Conservation (phyloP, 1,140 invertebrate genomes). For the Ctenoplectra terminalis region DNA sequence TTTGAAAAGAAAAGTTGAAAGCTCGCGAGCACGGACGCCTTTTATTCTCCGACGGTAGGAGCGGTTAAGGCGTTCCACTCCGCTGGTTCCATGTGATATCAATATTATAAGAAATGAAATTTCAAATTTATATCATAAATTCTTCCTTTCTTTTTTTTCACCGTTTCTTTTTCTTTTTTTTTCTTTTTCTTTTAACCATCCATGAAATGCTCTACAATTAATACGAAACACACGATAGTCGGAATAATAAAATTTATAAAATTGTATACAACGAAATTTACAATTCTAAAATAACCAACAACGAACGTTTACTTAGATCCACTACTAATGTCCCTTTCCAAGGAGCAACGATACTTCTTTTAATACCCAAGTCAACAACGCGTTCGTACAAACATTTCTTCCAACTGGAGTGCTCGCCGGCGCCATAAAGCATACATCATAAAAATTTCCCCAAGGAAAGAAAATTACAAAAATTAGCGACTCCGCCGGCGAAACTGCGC, state of each 20-base stretch:
- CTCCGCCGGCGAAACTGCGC: not conserved
- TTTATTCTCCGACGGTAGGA: constrained; percentile 12
- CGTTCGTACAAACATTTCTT: not conserved
- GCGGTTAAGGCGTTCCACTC: constrained; percentile 6
- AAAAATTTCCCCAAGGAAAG: constrained; percentile 8
- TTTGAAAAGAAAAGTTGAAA: constrained; percentile 47
- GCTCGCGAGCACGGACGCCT: constrained; percentile 24
- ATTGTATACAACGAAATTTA: not conserved
- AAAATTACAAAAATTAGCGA: constrained; percentile 33
- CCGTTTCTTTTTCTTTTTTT: not conserved
- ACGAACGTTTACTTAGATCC: not conserved
- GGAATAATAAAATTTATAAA: not conserved
- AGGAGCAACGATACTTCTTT: not conserved
- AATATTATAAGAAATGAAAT: constrained; percentile 21
- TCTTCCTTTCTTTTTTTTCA: not conserved
- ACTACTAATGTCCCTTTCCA: not conserved
- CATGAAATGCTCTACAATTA: not conserved
- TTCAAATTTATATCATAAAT: not conserved
- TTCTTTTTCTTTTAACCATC: not conserved
- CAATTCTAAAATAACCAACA: not conserved
- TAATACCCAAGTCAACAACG: not conserved
- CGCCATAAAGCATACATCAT: constrained; percentile 1
- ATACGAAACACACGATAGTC: not conserved
- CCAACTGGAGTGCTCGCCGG: too few relatives aligned
- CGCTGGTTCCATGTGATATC: not conserved